These are phyloP conservation scores for Drosophila littoralis DNA, from an alignment of 1,140 invertebrate genomes.

Conservation along the genomic window DNA sequence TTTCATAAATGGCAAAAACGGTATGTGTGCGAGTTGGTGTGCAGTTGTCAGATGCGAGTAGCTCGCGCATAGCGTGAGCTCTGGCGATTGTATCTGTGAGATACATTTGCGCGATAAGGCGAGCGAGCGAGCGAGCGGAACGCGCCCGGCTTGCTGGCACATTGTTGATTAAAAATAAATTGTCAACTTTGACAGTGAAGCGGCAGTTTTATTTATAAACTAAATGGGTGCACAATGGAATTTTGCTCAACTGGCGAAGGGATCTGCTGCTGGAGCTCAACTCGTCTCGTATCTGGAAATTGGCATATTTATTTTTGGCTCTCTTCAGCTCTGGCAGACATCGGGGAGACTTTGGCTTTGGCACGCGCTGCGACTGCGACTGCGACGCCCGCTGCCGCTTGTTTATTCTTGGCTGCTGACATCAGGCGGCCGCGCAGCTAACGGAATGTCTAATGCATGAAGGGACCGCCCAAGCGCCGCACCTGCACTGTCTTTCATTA, in stretches of 20 bases:
- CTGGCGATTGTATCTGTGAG: constrained; percentile 47
- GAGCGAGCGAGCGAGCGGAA: constrained; percentile 17
- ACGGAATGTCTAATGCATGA: constrained; percentile 40
- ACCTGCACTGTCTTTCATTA: constrained; percentile 45
- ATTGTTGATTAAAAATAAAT: constrained; percentile 81
- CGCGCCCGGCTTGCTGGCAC: constrained; percentile 25
- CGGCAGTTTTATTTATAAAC: constrained; percentile 73
- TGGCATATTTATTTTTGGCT: constrained; percentile 62
- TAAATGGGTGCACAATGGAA: constrained; percentile 51
- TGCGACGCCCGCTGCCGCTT: constrained; percentile 11
- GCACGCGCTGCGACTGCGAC: constrained; percentile 23
- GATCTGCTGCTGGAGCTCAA: neutral
- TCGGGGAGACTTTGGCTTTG: constrained; percentile 62
- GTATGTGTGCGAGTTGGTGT: neutral
- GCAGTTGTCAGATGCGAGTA: constrained; percentile 5
- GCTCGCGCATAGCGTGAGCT: constrained; percentile 8
- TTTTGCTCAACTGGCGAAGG: constrained; percentile 34
- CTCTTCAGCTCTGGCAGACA: constrained; percentile 55
- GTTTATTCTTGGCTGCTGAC: constrained; percentile 32
- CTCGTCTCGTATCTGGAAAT: constrained; percentile 22
- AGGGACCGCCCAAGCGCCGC: constrained; percentile 33
- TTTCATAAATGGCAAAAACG: constrained; percentile 22
- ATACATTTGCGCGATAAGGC: constrained; percentile 48
- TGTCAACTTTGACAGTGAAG: constrained; percentile 76
- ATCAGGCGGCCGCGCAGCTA: constrained; percentile 31